Conservation (phyloP, 1,140 invertebrate species). For the Orussus abietinus region DNA sequence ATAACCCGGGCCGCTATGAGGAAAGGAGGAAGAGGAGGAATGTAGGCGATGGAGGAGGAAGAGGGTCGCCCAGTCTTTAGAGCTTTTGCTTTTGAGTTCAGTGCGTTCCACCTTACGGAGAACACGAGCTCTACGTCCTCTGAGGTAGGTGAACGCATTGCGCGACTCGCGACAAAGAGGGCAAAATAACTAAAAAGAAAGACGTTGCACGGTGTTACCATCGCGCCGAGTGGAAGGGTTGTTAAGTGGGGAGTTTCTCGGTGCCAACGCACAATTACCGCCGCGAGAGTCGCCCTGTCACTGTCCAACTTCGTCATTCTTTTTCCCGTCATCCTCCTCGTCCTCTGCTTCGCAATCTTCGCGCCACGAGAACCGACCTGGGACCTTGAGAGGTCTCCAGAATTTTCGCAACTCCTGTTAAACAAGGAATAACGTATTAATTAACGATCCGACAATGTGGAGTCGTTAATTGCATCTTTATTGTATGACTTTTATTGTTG, state of each 20-base stretch:
- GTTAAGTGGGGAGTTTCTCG: conserved; percentile 20
- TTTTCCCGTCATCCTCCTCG: too few relatives aligned
- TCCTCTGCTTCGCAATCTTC: too few relatives aligned
- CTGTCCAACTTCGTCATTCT: too few relatives aligned
- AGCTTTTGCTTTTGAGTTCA: conserved; percentile 24
- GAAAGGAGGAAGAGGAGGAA: conserved; percentile 18
- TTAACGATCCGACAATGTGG: too few relatives aligned
- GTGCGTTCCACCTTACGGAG: conserved; percentile 26
- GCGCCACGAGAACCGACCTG: too few relatives aligned
- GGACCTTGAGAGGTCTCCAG: too few relatives aligned
- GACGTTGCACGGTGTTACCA: neutral
- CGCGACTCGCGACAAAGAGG: conserved; percentile 26
- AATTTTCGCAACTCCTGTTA: too few relatives aligned
- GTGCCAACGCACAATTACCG: conserved; percentile 23
- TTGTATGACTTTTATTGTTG: too few relatives aligned
- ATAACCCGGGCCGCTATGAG: conserved; percentile 24
- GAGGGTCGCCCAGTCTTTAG: conserved; percentile 8
- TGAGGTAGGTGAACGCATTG: conserved; percentile 23
- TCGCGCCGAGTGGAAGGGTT: neutral
- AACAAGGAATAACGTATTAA: too few relatives aligned
- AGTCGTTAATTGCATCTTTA: too few relatives aligned
- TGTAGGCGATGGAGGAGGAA: conserved; percentile 3
- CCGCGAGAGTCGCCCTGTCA: neutral
- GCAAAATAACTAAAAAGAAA: neutral
- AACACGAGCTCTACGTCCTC: conserved; percentile 17